A percentile compares a stretch with the other conserved stretches of the same genome.
Conservation (phyloP, 2,113 vertebrate species). For the Acanthochromis polyacanthus region DNA sequence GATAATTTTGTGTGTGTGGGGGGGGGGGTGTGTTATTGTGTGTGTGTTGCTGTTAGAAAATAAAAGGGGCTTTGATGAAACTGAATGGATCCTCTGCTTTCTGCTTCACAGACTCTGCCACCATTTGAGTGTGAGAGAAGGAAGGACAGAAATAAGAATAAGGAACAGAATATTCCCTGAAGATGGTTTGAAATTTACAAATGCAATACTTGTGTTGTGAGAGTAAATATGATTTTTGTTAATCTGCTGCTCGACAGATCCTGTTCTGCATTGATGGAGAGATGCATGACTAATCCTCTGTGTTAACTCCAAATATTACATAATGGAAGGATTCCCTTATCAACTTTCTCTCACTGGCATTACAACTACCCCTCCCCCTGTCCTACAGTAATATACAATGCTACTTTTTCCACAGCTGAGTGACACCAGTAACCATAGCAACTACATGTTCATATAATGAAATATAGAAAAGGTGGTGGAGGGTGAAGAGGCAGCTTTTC, state of each 20-base stretch:
- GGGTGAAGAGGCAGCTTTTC: neutral
- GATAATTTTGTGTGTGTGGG: neutral
- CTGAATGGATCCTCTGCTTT: conserved; percentile 6
- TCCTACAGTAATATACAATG: conserved; percentile 7
- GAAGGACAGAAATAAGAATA: neutral
- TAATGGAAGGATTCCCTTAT: conserved; percentile 26
- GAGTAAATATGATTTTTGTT: conserved; percentile 23
- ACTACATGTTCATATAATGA: conserved; percentile 36
- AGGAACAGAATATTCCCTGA: neutral
- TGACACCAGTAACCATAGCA: conserved; percentile 51
- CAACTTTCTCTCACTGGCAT: conserved; percentile 7
- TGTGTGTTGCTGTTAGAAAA: too few species aligned
- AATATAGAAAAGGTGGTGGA: conserved; percentile 7
- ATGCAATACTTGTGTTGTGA: conserved; percentile 14
- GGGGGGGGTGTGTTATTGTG: neutral
- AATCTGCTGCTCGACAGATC: conserved; percentile 11
- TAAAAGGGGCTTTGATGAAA: conserved; percentile 39
- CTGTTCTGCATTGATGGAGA: neutral
- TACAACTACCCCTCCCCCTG: conserved; percentile 9
- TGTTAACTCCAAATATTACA: conserved; percentile 47
- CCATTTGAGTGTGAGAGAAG: neutral
- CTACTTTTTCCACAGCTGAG: conserved; percentile 17
- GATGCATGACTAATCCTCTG: conserved; percentile 50
- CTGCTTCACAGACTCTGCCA: conserved; percentile 1
- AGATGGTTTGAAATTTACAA: neutral